Percentiles rank a stretch among this genome's conserved stretches.
phyloP scores from a whole-genome alignment of 2,113 vertebrate species.

The Calyptommatus sinebrachiatus region DNA sequence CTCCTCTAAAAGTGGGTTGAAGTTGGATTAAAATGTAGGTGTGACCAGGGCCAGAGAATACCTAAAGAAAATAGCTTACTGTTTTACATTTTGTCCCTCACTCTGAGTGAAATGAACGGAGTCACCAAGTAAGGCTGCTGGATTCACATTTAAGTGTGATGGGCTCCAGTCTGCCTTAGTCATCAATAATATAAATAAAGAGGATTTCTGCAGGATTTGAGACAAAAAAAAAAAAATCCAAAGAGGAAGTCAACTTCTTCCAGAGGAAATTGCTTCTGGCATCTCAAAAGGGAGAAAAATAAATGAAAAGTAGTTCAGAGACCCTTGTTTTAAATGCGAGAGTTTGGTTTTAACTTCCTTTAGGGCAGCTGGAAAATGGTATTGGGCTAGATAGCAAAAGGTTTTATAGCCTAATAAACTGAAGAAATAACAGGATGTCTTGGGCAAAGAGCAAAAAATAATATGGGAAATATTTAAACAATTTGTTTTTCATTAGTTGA shows the following conservation, averaged over 20 bases:
- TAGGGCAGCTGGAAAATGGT: slow-evolving; percentile 24
- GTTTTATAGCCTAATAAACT: neutral
- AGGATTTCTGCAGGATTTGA: slow-evolving; percentile 64
- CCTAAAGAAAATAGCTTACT: no score
- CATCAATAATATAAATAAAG: slow-evolving; percentile 55
- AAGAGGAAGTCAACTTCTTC: slow-evolving; percentile 73
- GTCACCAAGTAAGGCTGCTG: slow-evolving; percentile 15
- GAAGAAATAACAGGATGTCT: neutral
- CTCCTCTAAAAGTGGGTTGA: no score
- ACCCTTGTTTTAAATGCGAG: slow-evolving; percentile 54
- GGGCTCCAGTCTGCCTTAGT: no score
- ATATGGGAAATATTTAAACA: no score
- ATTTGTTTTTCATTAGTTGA: no score
- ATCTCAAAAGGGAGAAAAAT: slow-evolving; percentile 65
- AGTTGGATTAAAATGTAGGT: no score
- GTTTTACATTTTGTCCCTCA: no score
- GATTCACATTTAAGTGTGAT: no score
- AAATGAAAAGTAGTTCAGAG: slow-evolving; percentile 59
- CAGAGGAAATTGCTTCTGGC: slow-evolving; percentile 72
- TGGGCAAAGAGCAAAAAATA: neutral
- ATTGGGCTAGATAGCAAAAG: neutral
- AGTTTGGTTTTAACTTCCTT: slow-evolving; percentile 58
- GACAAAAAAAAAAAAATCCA: slow-evolving; percentile 75
- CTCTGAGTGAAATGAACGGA: slow-evolving; percentile 10
- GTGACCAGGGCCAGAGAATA: no score